Base-by-base conservation (phyloP, 1,140 invertebrate genomes). In the Zaprionus ornatus region DNA sequence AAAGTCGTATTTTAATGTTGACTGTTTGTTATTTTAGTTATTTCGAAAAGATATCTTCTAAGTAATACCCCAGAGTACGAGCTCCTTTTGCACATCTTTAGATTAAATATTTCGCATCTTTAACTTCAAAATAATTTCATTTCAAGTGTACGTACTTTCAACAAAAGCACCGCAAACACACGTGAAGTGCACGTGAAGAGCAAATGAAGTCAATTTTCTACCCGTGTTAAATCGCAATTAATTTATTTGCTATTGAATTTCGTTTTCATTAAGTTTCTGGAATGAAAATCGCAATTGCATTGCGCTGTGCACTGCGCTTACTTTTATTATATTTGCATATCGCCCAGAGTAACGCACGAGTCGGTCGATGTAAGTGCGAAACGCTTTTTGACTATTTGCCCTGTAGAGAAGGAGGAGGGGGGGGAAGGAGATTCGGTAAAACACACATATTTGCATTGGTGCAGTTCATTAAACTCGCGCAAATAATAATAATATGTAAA, bases 391-490 rank as follows among this genome's bases (percentile, higher is more conserved):
- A 76, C 77, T 77, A 75, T 74, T 79, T 79, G 77, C 68, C 55
- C 50, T 63, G 21, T 40, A 48, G 55, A 55, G 50, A 15, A 27
- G 17, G 27, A 3, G 17, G 7, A 3, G 37, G 9, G 42, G 17
- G 27, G 15, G 23, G 10, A 5, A 57, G 15, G 32, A 10, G 10
- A 27, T 27, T 27, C 29, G 9, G 9, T 32, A 32, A 15, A 27
- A 10, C 27, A 40, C 42, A 40, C 32, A 59, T 75, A 62, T 73
- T 73, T 77, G 48, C 70, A 78, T 40, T 77, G 55, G 42, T 76
- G 74, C 84, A 80, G 84, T 87, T 87, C 84, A 88, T 84, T 87
- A 88, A 88, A 87, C 84, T 79, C 78, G 68, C 59, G 70, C 67
- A 87, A 80, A 80, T 79, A 88, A 88, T 50, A 21, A 75, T 84